Evolutionary conservation across 2,888 invertebrate species (phyloP).

Genomic region (Gymnosoma rotundatum): DNA sequence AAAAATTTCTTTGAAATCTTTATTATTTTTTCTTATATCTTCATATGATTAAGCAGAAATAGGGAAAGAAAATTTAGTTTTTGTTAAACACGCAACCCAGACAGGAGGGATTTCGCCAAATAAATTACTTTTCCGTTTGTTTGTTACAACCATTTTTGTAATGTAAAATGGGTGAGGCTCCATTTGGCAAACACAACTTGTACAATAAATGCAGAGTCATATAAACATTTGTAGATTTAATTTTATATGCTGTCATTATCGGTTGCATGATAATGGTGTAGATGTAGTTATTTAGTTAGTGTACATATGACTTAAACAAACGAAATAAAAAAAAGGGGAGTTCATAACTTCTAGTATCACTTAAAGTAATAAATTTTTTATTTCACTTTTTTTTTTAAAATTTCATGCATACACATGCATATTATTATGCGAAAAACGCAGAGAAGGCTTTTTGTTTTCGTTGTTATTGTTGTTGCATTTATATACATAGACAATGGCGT

Average conservation of each 20-base stretch:
- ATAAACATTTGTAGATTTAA: conserved; percentile 1
- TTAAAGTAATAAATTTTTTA: conserved; percentile 50
- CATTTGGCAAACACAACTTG: conserved; percentile 16
- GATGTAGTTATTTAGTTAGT: background rate
- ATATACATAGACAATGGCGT: conserved; percentile 53
- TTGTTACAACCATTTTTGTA: conserved; percentile 1
- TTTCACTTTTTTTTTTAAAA: background rate
- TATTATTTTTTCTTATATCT: conserved; percentile 6
- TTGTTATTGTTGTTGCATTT: background rate
- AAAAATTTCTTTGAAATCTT: background rate
- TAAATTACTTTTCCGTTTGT: background rate
- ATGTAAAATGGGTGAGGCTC: conserved; percentile 56
- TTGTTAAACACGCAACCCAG: conserved; percentile 47
- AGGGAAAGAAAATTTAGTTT: conserved; percentile 49
- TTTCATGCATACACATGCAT: conserved; percentile 3
- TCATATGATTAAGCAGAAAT: conserved; percentile 8
- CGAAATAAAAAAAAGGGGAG: conserved; percentile 12
- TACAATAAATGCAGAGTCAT: conserved; percentile 1
- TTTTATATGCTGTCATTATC: conserved; percentile 31
- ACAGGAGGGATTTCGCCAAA: background rate
- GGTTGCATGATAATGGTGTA: conserved; percentile 21
- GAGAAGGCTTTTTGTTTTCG: background rate
- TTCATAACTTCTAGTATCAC: conserved; percentile 29
- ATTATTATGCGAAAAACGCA: background rate
- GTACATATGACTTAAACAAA: background rate